Base-by-base conservation (phyloP, 2,797 vertebrate species). In the Pseudochirops cupreus region DNA sequence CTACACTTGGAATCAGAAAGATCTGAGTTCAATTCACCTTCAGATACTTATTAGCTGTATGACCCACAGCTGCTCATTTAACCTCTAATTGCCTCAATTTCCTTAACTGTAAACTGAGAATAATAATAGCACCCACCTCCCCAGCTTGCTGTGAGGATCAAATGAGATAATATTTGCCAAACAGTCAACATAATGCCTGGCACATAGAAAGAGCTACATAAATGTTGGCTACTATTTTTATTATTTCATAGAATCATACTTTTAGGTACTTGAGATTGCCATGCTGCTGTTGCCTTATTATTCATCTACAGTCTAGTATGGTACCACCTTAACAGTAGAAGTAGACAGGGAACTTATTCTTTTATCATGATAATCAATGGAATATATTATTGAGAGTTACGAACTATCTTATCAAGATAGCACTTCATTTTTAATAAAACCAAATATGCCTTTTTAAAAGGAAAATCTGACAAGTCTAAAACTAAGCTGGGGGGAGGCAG, bases 401-500 rank as follows among this genome's bases (percentile, higher is more conserved):
- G 1, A 28, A 10, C 39, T 87, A 87, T 87, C 9, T 46, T 50
- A 87, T 26, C 24, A 87, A 87, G 39, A 39, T 14, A 52, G 26
- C 52, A 31, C 53, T 91, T 96, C 31, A 5, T 7, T 96, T 87
- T 95, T 54, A 82, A 74, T n/a, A 74, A 74, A 94, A 95, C 90
- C 5, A 94, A 89, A 91, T 31, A 39, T 10, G 1, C 3, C 53
- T 91, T 97, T 95, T 87, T 87, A 96, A 94, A 93, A 95, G 90
- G 82, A 91, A 52, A 94, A 74, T 95, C 59, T 93, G 46, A 31
- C 89, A 91, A 89, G 12, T 55, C 74, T 50, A 46, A 57, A 93
- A 54, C 92, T 57, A 95, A 93, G 59, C 94, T 53, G 4, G 52
- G 1, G 39, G 53, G 14, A 13, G 14, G 55, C 55, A 55, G 14